Evolutionary conservation across 1,140 invertebrate genomes (phyloP).

Genomic region (Zaprionus taronus): DNA sequence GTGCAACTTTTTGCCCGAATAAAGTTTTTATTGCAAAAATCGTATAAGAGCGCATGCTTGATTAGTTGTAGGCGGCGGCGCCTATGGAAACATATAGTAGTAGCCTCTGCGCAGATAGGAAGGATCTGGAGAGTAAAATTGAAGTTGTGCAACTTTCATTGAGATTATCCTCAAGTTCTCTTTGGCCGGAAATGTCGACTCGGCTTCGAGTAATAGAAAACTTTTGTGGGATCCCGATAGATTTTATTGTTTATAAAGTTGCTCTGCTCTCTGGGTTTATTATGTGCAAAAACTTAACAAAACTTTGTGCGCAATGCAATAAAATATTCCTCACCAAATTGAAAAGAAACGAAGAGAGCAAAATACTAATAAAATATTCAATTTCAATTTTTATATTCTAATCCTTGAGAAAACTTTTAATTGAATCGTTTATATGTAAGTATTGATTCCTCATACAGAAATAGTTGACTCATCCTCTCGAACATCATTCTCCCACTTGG

Average conservation of each 20-base stretch:
- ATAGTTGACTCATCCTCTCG: neutral
- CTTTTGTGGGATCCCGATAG: neutral
- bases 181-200: constrained; percentile 15
- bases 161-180: constrained; percentile 4
- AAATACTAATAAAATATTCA: constrained; percentile 3
- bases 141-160: neutral
- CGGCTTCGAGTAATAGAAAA: neutral
- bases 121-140: neutral
- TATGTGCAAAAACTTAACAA: neutral
- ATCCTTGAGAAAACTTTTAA: neutral
- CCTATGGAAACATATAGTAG: constrained; percentile 1
- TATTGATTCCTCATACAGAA: neutral
- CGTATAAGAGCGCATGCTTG: constrained; percentile 14
- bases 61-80: constrained; percentile 34
- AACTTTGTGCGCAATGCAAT: neutral
- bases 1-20: constrained; percentile 16
- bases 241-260: constrained; percentile 7
- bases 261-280: neutral
- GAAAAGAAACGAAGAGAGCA: neutral
- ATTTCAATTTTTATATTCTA: constrained; percentile 2
- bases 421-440: neutral
- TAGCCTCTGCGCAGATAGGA: neutral
- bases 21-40: constrained; percentile 42
- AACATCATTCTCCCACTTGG: neutral
- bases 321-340: neutral